These are phyloP conservation scores for Semnopithecus entellus DNA, from an alignment of 2,113 vertebrate genomes.

Conservation along the genomic window DNA sequence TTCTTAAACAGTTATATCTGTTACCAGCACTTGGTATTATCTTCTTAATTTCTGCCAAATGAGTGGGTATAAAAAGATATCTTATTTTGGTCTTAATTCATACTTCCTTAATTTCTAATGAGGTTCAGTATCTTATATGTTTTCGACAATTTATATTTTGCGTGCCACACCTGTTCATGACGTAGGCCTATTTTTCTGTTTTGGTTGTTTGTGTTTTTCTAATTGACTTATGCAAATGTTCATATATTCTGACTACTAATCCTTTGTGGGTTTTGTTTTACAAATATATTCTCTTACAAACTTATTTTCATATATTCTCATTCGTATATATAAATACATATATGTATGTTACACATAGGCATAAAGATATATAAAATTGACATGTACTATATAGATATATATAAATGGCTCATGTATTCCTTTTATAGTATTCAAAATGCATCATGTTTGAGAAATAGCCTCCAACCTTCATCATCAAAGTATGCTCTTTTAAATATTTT, in stretches of 20 bases:
- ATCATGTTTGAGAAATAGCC: not conserved
- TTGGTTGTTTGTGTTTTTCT: not conserved
- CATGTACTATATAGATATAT: not conserved
- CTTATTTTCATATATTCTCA: not conserved
- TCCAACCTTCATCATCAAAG: not conserved
- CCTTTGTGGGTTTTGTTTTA: not conserved
- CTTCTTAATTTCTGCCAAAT: conserved; percentile 14
- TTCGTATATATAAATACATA: not conserved
- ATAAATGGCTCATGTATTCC: not conserved
- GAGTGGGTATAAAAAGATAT: not conserved
- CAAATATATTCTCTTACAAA: not conserved
- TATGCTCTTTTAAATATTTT: not conserved
- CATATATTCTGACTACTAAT: not conserved
- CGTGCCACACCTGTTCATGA: not conserved
- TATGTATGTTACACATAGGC: not conserved
- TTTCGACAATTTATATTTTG: not conserved
- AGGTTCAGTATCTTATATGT: not conserved
- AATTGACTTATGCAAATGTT: not conserved
- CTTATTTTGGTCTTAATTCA: not conserved
- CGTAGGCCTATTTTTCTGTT: not conserved
- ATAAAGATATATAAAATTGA: not conserved
- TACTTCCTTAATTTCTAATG: not conserved
- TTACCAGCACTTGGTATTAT: not conserved
- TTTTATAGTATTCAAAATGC: not conserved
- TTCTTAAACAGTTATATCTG: not conserved